Conservation (phyloP, 2,113 vertebrate species). For the Centropus unirufus region DNA sequence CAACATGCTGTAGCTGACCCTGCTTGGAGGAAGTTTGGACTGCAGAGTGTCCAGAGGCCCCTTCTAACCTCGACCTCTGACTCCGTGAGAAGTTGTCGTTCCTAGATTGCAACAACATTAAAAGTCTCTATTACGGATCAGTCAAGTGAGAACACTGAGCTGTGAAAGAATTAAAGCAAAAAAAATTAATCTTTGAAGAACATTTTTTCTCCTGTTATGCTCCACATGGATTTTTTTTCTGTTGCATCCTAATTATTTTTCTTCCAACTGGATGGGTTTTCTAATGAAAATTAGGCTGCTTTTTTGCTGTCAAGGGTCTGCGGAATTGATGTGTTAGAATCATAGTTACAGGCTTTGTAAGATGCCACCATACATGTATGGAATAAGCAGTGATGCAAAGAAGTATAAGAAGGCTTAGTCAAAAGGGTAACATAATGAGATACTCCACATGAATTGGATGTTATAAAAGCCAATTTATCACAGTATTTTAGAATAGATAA, state of each 20-base stretch:
- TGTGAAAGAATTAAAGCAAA: constrained; percentile 4
- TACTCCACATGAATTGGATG: not conserved
- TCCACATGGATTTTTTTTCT: not conserved
- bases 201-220: not conserved
- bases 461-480: not conserved
- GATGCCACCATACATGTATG: not conserved
- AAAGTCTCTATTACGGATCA: not conserved
- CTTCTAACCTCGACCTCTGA: not conserved
- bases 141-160: not conserved
- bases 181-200: not conserved
- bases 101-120: not conserved
- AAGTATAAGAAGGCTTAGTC: not conserved
- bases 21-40: not conserved
- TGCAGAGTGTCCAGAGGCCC: not conserved
- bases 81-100: not conserved
- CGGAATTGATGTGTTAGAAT: not conserved
- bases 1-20: not conserved
- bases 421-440: not conserved
- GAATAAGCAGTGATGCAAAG: not conserved
- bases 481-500: not conserved
- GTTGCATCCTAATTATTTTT: constrained; percentile 11
- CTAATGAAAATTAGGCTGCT: constrained; percentile 8
- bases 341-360: not conserved
- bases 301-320: not conserved
- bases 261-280: constrained; percentile 7